Conservation (phyloP, 1,140 invertebrate species). For the Drosophila eugracilis region DNA sequence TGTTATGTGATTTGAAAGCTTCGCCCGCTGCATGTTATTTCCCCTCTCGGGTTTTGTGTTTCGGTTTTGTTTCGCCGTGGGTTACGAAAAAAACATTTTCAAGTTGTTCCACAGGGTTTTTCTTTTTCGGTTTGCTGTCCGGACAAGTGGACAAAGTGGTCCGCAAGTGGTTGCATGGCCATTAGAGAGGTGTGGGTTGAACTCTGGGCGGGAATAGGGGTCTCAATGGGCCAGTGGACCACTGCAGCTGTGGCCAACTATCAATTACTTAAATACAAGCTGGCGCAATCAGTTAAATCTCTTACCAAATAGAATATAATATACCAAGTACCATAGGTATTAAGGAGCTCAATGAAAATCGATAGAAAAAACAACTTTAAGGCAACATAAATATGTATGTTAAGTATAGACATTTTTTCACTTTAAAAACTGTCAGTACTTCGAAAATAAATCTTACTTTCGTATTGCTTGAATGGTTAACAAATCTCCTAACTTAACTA, state of each 20-base stretch:
- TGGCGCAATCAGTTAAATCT: conserved; percentile 10
- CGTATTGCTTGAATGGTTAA: background rate
- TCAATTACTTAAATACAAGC: conserved; percentile 22
- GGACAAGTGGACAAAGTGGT: conserved; percentile 44
- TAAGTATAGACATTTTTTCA: too few relatives aligned
- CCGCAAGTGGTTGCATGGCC: conserved; percentile 33
- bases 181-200: conserved; percentile 20
- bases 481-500: too few relatives aligned
- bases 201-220: conserved; percentile 14
- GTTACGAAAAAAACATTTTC: conserved; percentile 45
- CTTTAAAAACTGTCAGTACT: too few relatives aligned
- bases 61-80: conserved; percentile 35
- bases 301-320: too few relatives aligned
- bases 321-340: background rate
- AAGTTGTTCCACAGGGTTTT: conserved; percentile 34
- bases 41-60: conserved; percentile 14
- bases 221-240: conserved; percentile 1
- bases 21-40: conserved; percentile 19
- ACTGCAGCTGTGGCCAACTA: conserved; percentile 37
- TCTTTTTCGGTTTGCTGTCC: conserved; percentile 38
- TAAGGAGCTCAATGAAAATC: too few relatives aligned
- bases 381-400: too few relatives aligned
- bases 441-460: too few relatives aligned
- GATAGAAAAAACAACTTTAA: too few relatives aligned
- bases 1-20: conserved; percentile 45